phyloP scores from a whole-genome alignment of 2,113 vertebrate species.

The Pteronura brasiliensis region DNA sequence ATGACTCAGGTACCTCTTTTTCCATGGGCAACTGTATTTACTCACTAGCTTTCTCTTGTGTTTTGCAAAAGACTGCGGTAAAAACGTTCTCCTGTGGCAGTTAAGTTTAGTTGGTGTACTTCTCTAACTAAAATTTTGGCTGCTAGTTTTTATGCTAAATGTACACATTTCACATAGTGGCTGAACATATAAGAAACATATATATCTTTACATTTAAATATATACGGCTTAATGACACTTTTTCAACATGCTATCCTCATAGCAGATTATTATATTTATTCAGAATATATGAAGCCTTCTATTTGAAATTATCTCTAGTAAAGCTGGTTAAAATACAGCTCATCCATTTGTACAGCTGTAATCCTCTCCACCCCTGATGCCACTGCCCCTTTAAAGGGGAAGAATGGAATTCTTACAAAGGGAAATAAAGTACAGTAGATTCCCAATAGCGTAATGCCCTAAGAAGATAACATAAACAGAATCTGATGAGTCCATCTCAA shows the following conservation, averaged over 20 bases:
- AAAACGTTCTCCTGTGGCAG: background rate
- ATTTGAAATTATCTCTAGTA: background rate
- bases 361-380: no score
- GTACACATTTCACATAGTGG: background rate
- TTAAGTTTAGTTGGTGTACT: background rate
- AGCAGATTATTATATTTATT: background rate
- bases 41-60: background rate
- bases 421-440: background rate
- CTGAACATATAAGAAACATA: background rate
- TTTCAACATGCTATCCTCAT: background rate
- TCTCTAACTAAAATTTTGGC: background rate
- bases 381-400: background rate
- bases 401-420: background rate
- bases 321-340: constrained; percentile 6
- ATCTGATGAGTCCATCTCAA: background rate
- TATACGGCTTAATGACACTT: background rate
- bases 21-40: background rate
- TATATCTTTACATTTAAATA: background rate
- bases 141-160: background rate
- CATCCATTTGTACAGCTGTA: background rate
- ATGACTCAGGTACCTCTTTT: background rate
- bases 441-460: background rate
- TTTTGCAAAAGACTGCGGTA: background rate
- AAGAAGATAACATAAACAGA: background rate
- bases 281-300: background rate